Evolutionary conservation across 2,797 vertebrate genomes (phyloP).

Genomic region (Pteropus rufus): DNA sequence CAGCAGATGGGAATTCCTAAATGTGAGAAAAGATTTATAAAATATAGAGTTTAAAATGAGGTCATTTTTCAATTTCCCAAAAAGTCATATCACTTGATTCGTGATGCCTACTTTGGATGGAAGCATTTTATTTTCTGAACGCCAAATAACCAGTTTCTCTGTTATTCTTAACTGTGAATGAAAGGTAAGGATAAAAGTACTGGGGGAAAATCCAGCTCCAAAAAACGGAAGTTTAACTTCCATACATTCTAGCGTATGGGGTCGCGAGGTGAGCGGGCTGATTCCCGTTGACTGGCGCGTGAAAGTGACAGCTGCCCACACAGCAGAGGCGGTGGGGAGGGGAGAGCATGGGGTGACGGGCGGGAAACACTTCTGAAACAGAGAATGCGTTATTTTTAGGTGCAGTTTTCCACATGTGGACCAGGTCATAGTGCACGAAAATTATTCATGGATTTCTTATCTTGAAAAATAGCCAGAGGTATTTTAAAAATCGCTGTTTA

Average conservation of each 20-base stretch:
- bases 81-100: background rate
- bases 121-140: background rate
- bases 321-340: fast-evolving
- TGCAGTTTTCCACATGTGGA: background rate
- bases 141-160: background rate
- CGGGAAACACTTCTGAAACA: background rate
- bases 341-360: background rate
- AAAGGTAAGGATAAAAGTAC: background rate
- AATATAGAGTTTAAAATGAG: background rate
- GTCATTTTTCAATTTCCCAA: background rate
- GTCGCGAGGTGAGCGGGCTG: background rate
- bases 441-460: background rate
- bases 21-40: background rate
- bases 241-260: background rate
- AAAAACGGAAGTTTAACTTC: background rate
- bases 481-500: background rate
- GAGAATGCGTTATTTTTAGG: background rate
- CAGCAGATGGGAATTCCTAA: background rate
- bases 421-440: background rate
- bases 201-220: no score
- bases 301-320: background rate
- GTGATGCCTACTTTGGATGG: background rate
- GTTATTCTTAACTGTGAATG: background rate
- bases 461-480: background rate
- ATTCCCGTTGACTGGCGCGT: background rate